Evolutionary conservation across 2,113 vertebrate species (phyloP), one percentile per base, ranked within the genome.

Genomic region (Spea bombifrons): DNA sequence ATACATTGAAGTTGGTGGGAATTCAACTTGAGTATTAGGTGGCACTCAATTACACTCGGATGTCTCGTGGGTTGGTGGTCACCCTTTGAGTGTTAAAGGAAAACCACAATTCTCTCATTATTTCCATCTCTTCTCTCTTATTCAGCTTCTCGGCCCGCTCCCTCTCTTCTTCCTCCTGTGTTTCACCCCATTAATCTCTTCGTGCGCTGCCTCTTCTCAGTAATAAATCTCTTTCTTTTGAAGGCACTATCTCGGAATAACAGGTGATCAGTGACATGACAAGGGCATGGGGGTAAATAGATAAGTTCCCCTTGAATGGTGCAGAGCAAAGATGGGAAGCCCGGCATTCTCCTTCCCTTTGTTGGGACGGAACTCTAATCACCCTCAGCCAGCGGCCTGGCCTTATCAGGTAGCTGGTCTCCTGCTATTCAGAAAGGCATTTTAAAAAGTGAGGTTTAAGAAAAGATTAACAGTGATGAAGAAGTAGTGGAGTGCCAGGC

Each of bases 171-270:
- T 55, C 46, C 67, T 48, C 49, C 47, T 70, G n/a, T 55, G 16
- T 30, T 44, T n/a, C 61, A 8, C 71, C 59, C 76, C 55, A 71
- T 78, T 71, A 61, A 70, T 78, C 68, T 78, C 68, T 17, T 50
- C 49, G 16, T 66, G 68, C 57, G 12, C 45, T 13, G 45, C 16
- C 52, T 48, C 43, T 65, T 48, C 59, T 65, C 57, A 12, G 69
- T 78, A 68, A 78, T 78, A 78, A 78, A 78, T 78, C 68, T 78
- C 49, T 48, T 64, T 65, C 68, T 53, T 72, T 53, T 78, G 52
- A 44, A 78, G 61, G 68, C 69, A 49, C 71, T 78, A 79, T 79
- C 76, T 48, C n/a, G 4, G 61, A 53, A 50, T 79, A 79, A 57
- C 76, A 66, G 76, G 76, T 65, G 61, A 73, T 79, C 76, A 66